Percentiles rank a stretch among this genome's conserved stretches.
Evolutionary conservation across 2,113 vertebrate species (phyloP).

Genomic region (Crypturellus undulatus): DNA sequence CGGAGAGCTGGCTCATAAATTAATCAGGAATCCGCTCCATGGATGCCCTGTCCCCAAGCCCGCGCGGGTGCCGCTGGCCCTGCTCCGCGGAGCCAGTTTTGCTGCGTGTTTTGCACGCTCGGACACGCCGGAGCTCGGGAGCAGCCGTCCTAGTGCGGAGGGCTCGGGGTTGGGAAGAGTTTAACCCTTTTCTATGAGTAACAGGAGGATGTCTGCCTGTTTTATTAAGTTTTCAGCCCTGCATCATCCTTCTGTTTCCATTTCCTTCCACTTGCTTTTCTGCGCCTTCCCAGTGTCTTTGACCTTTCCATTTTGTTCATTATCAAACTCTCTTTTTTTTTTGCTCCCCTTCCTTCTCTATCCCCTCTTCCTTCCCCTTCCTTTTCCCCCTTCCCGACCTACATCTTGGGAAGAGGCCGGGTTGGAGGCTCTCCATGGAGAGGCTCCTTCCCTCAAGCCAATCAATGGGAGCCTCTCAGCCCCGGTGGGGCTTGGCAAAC

Average conservation of each 20-base stretch:
- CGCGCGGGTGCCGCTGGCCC: not conserved
- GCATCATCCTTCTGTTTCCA: not conserved
- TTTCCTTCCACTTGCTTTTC: not conserved
- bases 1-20: not conserved
- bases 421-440: slow-evolving; percentile 71
- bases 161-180: not conserved
- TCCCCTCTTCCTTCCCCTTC: slow-evolving; percentile 10
- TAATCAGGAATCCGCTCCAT: not conserved
- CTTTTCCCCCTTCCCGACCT: slow-evolving; percentile 7
- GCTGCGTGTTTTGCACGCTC: not conserved
- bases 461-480: slow-evolving; percentile 91
- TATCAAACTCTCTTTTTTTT: not conserved
- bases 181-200: not conserved
- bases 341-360: not conserved
- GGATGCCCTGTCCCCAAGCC: fast-evolving
- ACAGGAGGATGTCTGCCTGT: not conserved
- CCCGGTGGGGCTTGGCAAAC: slow-evolving; percentile 87
- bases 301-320: too few relatives aligned
- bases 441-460: slow-evolving; percentile 81
- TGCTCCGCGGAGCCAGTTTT: not conserved
- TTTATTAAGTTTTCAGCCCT: not conserved
- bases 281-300: not conserved
- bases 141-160: not conserved
- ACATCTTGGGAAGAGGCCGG: slow-evolving; percentile 66
- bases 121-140: not conserved